These are phyloP conservation scores for Florisuga fusca DNA, from an alignment of 2,797 vertebrate genomes.

Conservation along the genomic window DNA sequence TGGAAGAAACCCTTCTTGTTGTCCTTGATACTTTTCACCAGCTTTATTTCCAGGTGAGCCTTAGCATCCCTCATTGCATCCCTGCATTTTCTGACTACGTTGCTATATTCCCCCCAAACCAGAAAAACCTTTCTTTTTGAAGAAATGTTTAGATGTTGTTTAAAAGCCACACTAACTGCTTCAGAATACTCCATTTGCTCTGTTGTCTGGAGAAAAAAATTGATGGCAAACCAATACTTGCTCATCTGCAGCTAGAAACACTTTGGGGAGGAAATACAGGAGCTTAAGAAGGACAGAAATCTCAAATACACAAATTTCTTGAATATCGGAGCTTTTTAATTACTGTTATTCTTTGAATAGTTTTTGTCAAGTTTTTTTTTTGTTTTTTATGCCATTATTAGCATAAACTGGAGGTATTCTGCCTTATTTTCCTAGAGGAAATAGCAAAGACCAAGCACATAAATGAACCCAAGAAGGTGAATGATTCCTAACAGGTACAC, in stretches of 20 bases:
- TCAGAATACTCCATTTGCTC: background rate
- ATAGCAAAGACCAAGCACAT: background rate
- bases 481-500: constrained; percentile 13
- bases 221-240: background rate
- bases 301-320: background rate
- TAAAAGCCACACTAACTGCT: background rate
- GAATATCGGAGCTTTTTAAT: background rate
- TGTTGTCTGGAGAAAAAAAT: background rate
- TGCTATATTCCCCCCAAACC: too few relatives aligned
- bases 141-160: background rate
- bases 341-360: background rate
- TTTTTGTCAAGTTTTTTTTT: background rate
- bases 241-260: background rate
- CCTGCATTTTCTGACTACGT: too few relatives aligned
- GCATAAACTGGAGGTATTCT: background rate
- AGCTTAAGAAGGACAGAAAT: background rate
- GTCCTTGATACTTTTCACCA: too few relatives aligned
- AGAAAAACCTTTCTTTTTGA: background rate
- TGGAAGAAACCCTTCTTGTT: too few relatives aligned
- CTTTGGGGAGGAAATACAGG: background rate
- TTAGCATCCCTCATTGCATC: too few relatives aligned
- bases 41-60: too few relatives aligned
- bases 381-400: background rate
- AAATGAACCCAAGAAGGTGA: background rate
- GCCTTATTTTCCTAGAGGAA: background rate